A percentile compares a stretch with the other conserved stretches of the same genome.
phyloP scores from a whole-genome alignment of 2,113 vertebrate species.

The Amia ocellicauda region DNA sequence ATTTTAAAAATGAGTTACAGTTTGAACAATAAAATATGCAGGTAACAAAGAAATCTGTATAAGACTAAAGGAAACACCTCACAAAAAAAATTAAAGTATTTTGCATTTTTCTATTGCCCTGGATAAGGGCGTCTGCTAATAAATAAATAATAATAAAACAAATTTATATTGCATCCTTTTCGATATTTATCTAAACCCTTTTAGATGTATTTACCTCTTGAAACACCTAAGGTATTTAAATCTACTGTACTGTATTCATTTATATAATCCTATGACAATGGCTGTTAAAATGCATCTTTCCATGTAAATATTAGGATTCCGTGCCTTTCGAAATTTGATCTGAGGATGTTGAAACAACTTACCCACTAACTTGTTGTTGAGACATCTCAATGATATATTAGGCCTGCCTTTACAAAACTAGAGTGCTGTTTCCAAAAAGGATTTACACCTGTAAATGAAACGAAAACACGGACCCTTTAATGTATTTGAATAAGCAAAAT shows the following conservation, averaged over 20 bases:
- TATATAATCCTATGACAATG: conserved; percentile 61
- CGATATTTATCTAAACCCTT: conserved; percentile 24
- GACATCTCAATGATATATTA: conserved; percentile 38
- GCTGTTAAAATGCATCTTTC: conserved; percentile 53
- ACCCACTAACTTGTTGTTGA: conserved; percentile 60
- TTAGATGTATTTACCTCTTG: conserved; percentile 39
- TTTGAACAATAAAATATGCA: conserved; percentile 71
- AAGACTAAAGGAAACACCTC: too few relatives aligned
- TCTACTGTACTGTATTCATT: conserved; percentile 49
- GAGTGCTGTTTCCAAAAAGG: neutral
- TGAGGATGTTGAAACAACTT: conserved; percentile 48
- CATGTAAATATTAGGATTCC: conserved; percentile 54
- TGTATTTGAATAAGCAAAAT: too few relatives aligned
- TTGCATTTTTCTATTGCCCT: too few relatives aligned
- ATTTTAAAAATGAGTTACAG: conserved; percentile 58
- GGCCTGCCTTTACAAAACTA: neutral
- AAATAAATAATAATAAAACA: too few relatives aligned
- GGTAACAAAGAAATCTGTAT: conserved; percentile 30
- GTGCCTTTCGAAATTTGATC: conserved; percentile 58
- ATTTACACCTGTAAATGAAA: neutral
- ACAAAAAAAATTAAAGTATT: too few relatives aligned
- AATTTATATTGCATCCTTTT: neutral
- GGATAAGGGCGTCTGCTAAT: too few relatives aligned
- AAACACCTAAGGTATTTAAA: conserved; percentile 54
- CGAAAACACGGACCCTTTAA: neutral